These are phyloP conservation scores for Drosophila triauraria DNA, from an alignment of 1,140 invertebrate genomes.

Conservation along the genomic window DNA sequence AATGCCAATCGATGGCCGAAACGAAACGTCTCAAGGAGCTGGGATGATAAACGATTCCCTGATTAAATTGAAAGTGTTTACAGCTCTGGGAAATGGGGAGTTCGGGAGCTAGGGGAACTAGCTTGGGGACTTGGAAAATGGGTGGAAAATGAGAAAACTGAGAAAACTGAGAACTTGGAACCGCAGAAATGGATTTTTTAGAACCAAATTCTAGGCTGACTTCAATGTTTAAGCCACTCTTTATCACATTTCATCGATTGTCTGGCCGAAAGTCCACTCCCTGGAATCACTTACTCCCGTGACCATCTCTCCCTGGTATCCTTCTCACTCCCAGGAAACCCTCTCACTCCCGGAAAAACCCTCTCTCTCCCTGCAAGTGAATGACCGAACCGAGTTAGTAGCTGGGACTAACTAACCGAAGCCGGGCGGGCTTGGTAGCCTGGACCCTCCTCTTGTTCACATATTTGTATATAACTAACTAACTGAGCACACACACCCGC, in stretches of 20 bases:
- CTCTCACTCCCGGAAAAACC: background rate
- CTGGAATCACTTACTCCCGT: background rate
- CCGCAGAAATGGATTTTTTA: background rate
- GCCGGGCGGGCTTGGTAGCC: background rate
- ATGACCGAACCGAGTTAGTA: conserved; percentile 22
- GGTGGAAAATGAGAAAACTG: background rate
- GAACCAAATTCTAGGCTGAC: background rate
- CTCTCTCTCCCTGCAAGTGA: conserved; percentile 2
- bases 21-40: conserved; percentile 5
- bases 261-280: background rate
- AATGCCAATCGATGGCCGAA: conserved; percentile 14
- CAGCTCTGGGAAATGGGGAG: background rate
- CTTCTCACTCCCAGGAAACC: background rate
- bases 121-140: background rate
- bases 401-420: conserved; percentile 41
- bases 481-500: conserved; percentile 42
- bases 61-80: conserved; percentile 30
- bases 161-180: background rate
- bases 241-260: conserved; percentile 29
- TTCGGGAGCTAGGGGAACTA: background rate
- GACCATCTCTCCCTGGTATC: background rate
- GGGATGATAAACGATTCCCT: conserved; percentile 28
- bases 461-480: conserved; percentile 78
- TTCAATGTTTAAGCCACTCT: conserved; percentile 16
- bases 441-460: conserved; percentile 50